A percentile compares a stretch with the other conserved stretches of the same genome.
phyloP scores from a whole-genome alignment of 2,888 invertebrate species.

The Automeris io region DNA sequence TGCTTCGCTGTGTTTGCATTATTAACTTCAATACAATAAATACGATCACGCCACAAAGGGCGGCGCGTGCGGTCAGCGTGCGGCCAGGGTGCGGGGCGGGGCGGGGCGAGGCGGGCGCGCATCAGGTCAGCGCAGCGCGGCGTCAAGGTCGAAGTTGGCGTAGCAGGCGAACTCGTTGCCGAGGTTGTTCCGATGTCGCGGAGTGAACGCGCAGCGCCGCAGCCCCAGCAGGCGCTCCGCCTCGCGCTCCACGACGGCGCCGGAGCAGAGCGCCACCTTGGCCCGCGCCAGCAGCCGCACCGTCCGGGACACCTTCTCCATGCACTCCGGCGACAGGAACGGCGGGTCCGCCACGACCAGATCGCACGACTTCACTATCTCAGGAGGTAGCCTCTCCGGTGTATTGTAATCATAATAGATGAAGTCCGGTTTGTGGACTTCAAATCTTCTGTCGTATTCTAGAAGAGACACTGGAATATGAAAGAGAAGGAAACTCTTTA shows the following conservation, averaged over 20 bases:
- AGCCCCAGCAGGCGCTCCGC: constrained; percentile 80
- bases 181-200: constrained; percentile 91
- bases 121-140: constrained; percentile 44
- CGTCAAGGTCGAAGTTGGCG: constrained; percentile 88
- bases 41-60: too few species aligned
- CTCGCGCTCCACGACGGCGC: constrained; percentile 86
- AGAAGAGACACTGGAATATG: constrained; percentile 83
- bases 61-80: too few species aligned
- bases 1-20: constrained; percentile 8
- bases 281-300: constrained; percentile 84
- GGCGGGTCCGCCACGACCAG: constrained; percentile 96
- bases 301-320: constrained; percentile 88
- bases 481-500: too few species aligned
- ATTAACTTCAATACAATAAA: too few species aligned
- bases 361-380: constrained; percentile 81
- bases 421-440: constrained; percentile 86
- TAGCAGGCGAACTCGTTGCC: constrained; percentile 96
- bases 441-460: constrained; percentile 92
- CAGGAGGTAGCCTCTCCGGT: constrained; percentile 81
- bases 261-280: constrained; percentile 92
- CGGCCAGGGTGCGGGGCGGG: too few species aligned
- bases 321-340: constrained; percentile 94
- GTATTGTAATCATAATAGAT: constrained; percentile 91
- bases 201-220: constrained; percentile 82
- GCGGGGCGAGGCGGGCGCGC: too few species aligned